Base-by-base conservation (phyloP, 2,113 vertebrate genomes). In the Orthonyx spaldingii region DNA sequence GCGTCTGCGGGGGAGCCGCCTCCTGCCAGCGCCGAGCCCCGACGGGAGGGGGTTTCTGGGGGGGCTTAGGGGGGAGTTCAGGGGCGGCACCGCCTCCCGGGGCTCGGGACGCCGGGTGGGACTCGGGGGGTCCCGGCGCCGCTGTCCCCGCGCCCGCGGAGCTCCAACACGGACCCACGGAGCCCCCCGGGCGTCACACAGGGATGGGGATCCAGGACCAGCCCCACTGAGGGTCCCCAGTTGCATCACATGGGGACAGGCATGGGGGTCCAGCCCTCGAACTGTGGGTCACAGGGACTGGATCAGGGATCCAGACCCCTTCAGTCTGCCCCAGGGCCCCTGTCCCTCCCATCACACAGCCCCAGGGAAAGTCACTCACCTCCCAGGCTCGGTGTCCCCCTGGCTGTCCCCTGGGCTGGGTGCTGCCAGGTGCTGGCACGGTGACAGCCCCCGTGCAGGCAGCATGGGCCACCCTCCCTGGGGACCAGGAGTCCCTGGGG, bases 161-260 rank as follows among this genome's bases (percentile, higher is more conserved):
- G 44, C 70, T 37, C 44, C 35, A 33, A 8, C 19, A 33, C 41
- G 13, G 59, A 82, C 32, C 50, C 61, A 2, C 13, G 19, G 69
- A 84, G 49, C 21, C 26, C 52, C 23, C 9, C 13, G 11, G 18
- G 32, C 24, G 46, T 21, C 46, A 5, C 56, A 20, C 14, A 0
- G n/a, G 42, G 16, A 37, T 7, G 19, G 22, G 42, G 49, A 21
- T 17, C 28, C 80, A 16, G n/a, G 28, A 47, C n/a, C 42, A 44
- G 60, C 39, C 49, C 33, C n/a, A n/a, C 20, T 1, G 10, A 5
- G 35, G 8, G 33, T 81, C 33, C 30, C 23, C 1, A 2, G 2
- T 2, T 22, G 9, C 7, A 7, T 37, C 41, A 13, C 35, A 16
- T 0, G 1, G n/a, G 44, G n/a, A 28, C 18, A 9, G 41, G 28